A percentile compares a stretch with the other conserved stretches of the same genome.
Evolutionary conservation across 2,797 vertebrate genomes (phyloP).

Genomic region (Gymnopithys bicolor): DNA sequence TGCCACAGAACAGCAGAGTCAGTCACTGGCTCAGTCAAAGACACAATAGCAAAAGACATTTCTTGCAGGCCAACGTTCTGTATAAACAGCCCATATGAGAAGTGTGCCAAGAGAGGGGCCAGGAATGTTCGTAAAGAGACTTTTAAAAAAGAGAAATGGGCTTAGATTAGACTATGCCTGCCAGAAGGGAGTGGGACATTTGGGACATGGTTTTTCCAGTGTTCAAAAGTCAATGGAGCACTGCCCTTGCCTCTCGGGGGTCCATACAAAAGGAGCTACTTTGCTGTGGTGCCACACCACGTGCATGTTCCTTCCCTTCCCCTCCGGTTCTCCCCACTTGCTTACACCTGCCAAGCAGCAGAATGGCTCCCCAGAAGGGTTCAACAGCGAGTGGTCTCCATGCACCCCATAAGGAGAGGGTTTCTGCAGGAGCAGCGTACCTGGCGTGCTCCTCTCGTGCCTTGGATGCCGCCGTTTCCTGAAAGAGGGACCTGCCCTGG

Average conservation of each 20-base stretch:
- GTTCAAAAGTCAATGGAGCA: neutral
- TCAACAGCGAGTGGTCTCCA: neutral
- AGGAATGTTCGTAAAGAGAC: neutral
- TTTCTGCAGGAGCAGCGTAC: slow-evolving; percentile 11
- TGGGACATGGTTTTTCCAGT: neutral
- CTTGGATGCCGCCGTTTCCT: slow-evolving; percentile 78
- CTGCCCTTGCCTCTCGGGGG: neutral
- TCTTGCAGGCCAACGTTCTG: neutral
- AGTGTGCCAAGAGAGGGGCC: neutral
- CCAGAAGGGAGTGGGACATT: neutral
- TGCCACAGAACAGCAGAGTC: slow-evolving; percentile 35
- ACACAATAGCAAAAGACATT: neutral
- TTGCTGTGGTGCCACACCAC: neutral
- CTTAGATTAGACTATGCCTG: neutral
- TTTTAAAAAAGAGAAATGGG: neutral
- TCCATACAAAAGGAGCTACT: neutral
- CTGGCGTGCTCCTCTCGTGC: slow-evolving; percentile 80
- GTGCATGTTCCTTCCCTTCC: neutral
- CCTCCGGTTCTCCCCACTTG: neutral
- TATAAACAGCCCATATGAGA: neutral
- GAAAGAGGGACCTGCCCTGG: slow-evolving; percentile 78
- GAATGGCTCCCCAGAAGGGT: neutral
- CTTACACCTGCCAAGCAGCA: neutral
- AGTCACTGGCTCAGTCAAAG: neutral
- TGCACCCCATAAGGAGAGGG: neutral